Base-by-base conservation (phyloP, 2,113 vertebrate species). In the Aptenodytes forsteri region DNA sequence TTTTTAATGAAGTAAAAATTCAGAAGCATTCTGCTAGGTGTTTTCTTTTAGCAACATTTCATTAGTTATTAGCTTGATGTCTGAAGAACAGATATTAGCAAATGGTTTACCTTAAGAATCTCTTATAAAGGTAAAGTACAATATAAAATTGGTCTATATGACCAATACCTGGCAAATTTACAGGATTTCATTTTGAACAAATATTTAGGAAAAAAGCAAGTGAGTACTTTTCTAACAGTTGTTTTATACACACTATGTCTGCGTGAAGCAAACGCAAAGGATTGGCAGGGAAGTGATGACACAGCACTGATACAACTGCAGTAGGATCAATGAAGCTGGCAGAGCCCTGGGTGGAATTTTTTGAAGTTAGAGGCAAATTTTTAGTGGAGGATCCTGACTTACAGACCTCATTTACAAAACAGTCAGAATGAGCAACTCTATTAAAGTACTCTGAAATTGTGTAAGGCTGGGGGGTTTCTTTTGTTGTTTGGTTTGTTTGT, bases 261-360 rank as follows among this genome's bases (percentile, higher is more conserved):
- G 36, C 4, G 1, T 49, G 64, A 49, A 58, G n/a, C 38, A 88
- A 65, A 38, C 64, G 22, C 15, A 40, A 76, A 93, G 42, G 29
- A 50, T 25, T 64, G 87, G 30, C 49, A 70, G 40, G 30, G 44
- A 54, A 58, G 54, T 29, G 89, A 89, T 95, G 86, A 83, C 61
- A 84, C 91, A 96, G 83, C 81, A 58, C 49, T 42, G 58, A 69
- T 62, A 67, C 15, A 77, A 42, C 91, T 25, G 89, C 94, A 91
- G 40, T 54, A n/a, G 36, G 62, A 95, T 96, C 97, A 72, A 89
- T 95, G 80, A 23, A 84, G 73, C 70, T 96, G 89, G 56, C 83
- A 92, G 49, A 89, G 61, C 30, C 5, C 27, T 26, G 47, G 6
- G 27, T 79, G 52, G 77, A 92, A 79, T 44, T 93, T 95, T 85